Evolutionary conservation across 2,888 invertebrate genomes (phyloP).

Genomic region (Papilio elwesi): DNA sequence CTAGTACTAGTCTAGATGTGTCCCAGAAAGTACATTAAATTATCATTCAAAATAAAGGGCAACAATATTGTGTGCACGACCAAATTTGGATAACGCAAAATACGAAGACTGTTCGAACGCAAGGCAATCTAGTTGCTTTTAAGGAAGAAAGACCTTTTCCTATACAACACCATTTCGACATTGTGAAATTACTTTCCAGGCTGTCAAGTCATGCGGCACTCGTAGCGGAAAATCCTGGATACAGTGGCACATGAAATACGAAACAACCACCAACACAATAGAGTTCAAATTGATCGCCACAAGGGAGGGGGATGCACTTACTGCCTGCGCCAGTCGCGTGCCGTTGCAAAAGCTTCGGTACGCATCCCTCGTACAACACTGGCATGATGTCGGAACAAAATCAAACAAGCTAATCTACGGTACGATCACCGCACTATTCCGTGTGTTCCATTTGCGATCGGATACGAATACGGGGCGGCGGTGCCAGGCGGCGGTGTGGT

Average conservation of each 20-base stretch:
- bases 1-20: neutral
- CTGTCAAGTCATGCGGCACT: conserved; percentile 56
- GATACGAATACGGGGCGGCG: conserved; percentile 59
- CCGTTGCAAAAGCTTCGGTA: conserved; percentile 66
- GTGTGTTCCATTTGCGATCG: conserved; percentile 56
- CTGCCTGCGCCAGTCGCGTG: conserved; percentile 66
- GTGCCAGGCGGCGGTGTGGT: conserved; percentile 74
- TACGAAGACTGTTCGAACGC: conserved; percentile 14
- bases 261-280: conserved; percentile 50
- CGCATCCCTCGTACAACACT: conserved; percentile 71
- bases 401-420: conserved; percentile 49
- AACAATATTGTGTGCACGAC: conserved; percentile 12
- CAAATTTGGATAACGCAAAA: conserved; percentile 26
- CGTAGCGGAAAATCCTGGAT: conserved; percentile 53
- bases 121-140: conserved; percentile 28
- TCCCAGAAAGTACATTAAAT: neutral
- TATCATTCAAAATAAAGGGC: conserved; percentile 15
- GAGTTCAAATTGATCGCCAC: conserved; percentile 50
- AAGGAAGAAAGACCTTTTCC: conserved; percentile 20
- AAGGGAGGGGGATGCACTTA: conserved; percentile 59
- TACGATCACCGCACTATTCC: conserved; percentile 67
- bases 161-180: conserved; percentile 43
- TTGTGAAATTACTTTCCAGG: conserved; percentile 58
- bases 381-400: conserved; percentile 61
- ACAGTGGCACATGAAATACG: conserved; percentile 45